Evolutionary conservation across 2,888 invertebrate species (phyloP).

Genomic region (Campaea margaritaria): DNA sequence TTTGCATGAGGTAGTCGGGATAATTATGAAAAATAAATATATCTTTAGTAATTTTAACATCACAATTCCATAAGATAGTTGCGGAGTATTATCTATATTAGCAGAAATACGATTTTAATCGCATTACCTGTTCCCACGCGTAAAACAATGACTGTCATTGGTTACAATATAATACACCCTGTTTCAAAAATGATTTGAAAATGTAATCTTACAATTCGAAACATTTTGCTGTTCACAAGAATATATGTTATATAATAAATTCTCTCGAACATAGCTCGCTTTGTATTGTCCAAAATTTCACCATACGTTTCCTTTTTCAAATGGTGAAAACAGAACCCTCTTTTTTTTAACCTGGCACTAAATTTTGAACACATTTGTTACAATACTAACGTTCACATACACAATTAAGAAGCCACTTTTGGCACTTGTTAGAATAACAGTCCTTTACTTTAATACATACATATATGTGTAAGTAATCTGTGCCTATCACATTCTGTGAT

Average conservation of each 20-base stretch:
- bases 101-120: conserved; percentile 17
- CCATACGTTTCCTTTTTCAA: not conserved
- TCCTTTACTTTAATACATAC: conserved; percentile 30
- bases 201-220: conserved; percentile 22
- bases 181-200: conserved; percentile 35
- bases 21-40: conserved; percentile 51
- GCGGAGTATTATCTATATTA: conserved; percentile 34
- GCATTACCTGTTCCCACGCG: conserved; percentile 1
- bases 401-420: conserved; percentile 66
- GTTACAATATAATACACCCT: conserved; percentile 48
- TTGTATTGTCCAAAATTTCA: conserved; percentile 55
- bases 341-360: conserved; percentile 49
- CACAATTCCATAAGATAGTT: conserved; percentile 48
- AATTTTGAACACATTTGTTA: conserved; percentile 58
- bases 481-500: conserved; percentile 21
- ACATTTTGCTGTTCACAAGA: conserved; percentile 40
- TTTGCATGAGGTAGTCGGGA: conserved; percentile 58
- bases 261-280: conserved; percentile 32
- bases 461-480: conserved; percentile 21
- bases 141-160: conserved; percentile 4
- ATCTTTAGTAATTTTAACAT: conserved; percentile 45
- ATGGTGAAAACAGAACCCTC: too few species aligned
- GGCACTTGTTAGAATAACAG: conserved; percentile 60
- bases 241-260: conserved; percentile 41
- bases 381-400: conserved; percentile 36